These are phyloP conservation scores for Lasius platythorax DNA, from an alignment of 2,888 invertebrate species.

Conservation along the genomic window DNA sequence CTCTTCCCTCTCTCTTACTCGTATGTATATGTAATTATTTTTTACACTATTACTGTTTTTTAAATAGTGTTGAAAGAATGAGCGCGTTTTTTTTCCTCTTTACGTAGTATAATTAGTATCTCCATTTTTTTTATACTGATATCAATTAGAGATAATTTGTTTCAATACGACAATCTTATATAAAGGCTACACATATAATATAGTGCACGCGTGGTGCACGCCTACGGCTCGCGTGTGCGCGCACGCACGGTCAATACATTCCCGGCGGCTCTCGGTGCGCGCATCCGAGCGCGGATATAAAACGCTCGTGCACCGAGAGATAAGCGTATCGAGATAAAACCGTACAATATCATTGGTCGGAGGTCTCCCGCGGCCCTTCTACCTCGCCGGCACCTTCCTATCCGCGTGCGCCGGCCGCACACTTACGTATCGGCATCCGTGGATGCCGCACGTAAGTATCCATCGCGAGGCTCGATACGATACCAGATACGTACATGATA, in stretches of 20 bases:
- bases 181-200: background rate
- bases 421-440: conserved; percentile 57
- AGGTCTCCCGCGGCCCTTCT: conserved; percentile 57
- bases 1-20: background rate
- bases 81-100: background rate
- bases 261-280: conserved; percentile 53
- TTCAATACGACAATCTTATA: background rate
- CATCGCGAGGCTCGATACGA: conserved; percentile 39
- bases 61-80: background rate
- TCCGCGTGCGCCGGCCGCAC: conserved; percentile 42
- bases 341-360: conserved; percentile 82
- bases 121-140: background rate
- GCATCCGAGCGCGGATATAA: conserved; percentile 75
- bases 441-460: conserved; percentile 72
- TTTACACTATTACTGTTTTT: background rate
- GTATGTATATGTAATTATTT: background rate
- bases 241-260: conserved; percentile 71
- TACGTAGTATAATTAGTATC: background rate
- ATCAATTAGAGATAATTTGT: background rate
- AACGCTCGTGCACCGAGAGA: conserved; percentile 79
- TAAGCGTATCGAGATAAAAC: conserved; percentile 84
- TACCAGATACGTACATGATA: background rate
- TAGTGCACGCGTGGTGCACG: conserved; percentile 33
- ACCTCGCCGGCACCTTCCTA: conserved; percentile 51
- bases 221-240: conserved; percentile 49